Conservation (phyloP, 2,113 vertebrate species). For the Thunnus thynnus region DNA sequence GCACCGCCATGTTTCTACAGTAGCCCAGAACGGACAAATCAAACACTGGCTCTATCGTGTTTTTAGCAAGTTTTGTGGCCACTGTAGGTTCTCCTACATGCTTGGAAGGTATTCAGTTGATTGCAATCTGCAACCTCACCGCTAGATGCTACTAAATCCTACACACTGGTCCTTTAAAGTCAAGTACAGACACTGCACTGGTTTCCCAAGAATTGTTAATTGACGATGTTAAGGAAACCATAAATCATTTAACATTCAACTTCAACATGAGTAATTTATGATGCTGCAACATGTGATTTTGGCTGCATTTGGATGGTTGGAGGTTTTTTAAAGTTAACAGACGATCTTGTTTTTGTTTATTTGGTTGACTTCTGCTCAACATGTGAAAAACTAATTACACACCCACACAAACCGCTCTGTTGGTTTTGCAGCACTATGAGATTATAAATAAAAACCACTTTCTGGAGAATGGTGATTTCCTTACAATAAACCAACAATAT, state of each 20-base stretch:
- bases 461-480: neutral
- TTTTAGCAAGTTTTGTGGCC: too few species aligned
- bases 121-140: too few species aligned
- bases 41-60: too few species aligned
- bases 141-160: too few species aligned
- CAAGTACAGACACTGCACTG: slow-evolving; percentile 39
- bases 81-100: too few species aligned
- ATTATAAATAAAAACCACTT: neutral
- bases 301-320: slow-evolving; percentile 31
- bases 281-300: slow-evolving; percentile 30
- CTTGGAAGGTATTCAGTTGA: too few species aligned
- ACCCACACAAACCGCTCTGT: slow-evolving; percentile 10
- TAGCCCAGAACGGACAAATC: too few species aligned
- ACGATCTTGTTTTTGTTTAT: slow-evolving; percentile 48
- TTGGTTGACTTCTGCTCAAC: slow-evolving; percentile 36
- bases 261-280: slow-evolving; percentile 40
- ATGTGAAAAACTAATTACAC: slow-evolving; percentile 56
- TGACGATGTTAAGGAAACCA: slow-evolving; percentile 58
- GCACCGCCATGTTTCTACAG: too few species aligned
- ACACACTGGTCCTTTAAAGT: neutral
- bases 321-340: slow-evolving; percentile 47
- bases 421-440: neutral
- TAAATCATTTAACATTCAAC: slow-evolving; percentile 44
- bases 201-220: slow-evolving; percentile 46
- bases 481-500: neutral